Conservation (phyloP, 2,797 vertebrate species). For the Sebastes kiyomatsui region DNA sequence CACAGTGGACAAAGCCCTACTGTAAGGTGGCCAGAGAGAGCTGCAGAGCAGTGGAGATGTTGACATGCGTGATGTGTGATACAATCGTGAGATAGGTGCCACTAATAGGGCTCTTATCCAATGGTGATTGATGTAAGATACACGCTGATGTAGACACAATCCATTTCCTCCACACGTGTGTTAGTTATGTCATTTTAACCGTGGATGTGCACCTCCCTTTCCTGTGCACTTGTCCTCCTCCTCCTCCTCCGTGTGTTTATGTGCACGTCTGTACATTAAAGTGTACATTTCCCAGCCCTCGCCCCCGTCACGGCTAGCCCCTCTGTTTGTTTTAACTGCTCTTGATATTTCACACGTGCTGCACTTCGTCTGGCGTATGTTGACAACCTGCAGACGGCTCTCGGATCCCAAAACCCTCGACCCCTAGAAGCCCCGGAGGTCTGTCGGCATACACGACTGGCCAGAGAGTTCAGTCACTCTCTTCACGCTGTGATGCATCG, state of each 20-base stretch:
- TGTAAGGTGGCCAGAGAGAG: constrained; percentile 38
- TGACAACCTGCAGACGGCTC: constrained; percentile 67
- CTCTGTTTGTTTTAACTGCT: constrained; percentile 72
- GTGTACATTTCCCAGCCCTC: constrained; percentile 72
- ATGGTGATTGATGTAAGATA: background rate
- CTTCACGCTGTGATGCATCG: constrained; percentile 5
- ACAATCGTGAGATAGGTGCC: too few species aligned
- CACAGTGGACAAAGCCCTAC: constrained; percentile 57
- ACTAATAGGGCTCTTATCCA: background rate
- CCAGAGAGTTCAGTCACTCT: constrained; percentile 5
- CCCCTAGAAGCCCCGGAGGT: background rate
- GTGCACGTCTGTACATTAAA: constrained; percentile 13
- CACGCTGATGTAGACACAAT: constrained; percentile 9
- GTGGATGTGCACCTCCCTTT: constrained; percentile 10
- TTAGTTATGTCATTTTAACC: constrained; percentile 13
- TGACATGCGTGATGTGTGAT: background rate
- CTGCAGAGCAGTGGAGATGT: background rate
- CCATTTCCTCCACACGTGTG: constrained; percentile 15
- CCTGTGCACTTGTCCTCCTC: background rate
- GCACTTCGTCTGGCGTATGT: constrained; percentile 46
- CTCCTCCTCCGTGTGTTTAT: background rate
- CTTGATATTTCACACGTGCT: constrained; percentile 79
- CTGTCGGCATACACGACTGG: constrained; percentile 12
- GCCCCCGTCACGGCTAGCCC: constrained; percentile 36
- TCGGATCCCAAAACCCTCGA: constrained; percentile 27